These are phyloP conservation scores for Macropis europaea DNA, from an alignment of 2,888 invertebrate species.

Conservation along the genomic window DNA sequence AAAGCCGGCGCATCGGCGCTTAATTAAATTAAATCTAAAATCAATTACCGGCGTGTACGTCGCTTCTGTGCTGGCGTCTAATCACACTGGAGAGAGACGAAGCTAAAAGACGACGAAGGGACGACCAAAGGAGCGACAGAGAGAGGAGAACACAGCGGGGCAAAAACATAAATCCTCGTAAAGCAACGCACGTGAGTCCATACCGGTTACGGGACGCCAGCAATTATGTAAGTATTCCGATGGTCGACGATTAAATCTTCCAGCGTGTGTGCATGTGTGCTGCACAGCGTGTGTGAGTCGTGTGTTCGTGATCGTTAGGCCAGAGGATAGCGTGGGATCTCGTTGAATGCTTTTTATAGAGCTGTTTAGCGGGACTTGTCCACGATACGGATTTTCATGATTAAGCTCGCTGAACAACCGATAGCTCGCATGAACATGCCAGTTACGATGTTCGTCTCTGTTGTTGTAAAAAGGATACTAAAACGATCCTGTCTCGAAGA, in stretches of 20 bases:
- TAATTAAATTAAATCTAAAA: conserved; percentile 62
- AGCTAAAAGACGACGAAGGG: conserved; percentile 1
- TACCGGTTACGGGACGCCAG: conserved; percentile 52
- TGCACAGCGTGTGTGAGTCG: neutral
- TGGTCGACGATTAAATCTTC: conserved; percentile 61
- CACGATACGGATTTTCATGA: conserved; percentile 35
- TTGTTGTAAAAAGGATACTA: neutral
- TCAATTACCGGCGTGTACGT: conserved; percentile 51
- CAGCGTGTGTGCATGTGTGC: neutral
- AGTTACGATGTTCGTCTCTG: neutral
- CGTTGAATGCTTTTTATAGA: conserved; percentile 35
- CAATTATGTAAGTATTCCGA: conserved; percentile 63
- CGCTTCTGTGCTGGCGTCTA: conserved; percentile 44
- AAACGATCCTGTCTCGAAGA: neutral
- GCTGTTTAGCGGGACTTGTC: conserved; percentile 38
- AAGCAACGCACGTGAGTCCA: conserved; percentile 53
- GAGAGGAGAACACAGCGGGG: conserved; percentile 19
- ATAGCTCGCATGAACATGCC: neutral
- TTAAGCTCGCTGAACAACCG: conserved; percentile 5
- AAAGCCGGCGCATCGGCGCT: conserved; percentile 43
- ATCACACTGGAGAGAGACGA: conserved; percentile 21
- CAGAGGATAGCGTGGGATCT: conserved; percentile 50
- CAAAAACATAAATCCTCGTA: conserved; percentile 60
- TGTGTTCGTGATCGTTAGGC: conserved; percentile 28
- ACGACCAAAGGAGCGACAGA: neutral